Evolutionary conservation across 2,888 invertebrate species (phyloP).

Genomic region (Blastobasis adustella): DNA sequence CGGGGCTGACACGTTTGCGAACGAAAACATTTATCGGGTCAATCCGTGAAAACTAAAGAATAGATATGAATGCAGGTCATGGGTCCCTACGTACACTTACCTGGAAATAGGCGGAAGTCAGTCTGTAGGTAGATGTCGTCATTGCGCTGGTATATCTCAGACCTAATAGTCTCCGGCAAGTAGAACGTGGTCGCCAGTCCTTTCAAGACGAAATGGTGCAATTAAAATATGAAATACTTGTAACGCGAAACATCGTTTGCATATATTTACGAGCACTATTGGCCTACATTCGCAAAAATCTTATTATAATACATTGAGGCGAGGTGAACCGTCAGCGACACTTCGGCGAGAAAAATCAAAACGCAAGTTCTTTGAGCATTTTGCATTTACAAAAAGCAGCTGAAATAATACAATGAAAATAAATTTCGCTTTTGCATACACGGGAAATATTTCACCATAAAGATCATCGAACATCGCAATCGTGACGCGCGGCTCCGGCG

Average conservation of each 20-base stretch:
- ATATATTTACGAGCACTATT: no score
- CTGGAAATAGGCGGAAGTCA: conserved; percentile 66
- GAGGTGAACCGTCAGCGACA: not conserved
- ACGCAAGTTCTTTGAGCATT: not conserved
- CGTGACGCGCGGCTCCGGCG: no score
- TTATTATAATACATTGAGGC: no score
- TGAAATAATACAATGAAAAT: no score
- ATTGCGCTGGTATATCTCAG: conserved; percentile 85
- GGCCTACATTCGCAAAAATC: no score
- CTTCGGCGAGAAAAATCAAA: not conserved
- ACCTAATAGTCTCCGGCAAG: conserved; percentile 87
- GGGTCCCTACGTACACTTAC: no score
- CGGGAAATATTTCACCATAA: no score
- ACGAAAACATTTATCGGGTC: not conserved
- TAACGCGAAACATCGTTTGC: not conserved
- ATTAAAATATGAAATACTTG: not conserved
- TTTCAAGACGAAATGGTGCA: conserved; percentile 15
- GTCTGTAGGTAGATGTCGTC: conserved; percentile 83
- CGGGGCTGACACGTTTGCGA: not conserved
- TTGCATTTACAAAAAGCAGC: not conserved
- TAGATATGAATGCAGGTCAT: not conserved
- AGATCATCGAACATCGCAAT: no score
- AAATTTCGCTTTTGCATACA: no score
- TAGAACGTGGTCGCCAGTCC: conserved; percentile 82
- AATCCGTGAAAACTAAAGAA: not conserved